Percentiles rank a stretch among this genome's conserved stretches.
Conservation (phyloP, 2,888 invertebrate species). For the Macrosiphum euphorbiae region DNA sequence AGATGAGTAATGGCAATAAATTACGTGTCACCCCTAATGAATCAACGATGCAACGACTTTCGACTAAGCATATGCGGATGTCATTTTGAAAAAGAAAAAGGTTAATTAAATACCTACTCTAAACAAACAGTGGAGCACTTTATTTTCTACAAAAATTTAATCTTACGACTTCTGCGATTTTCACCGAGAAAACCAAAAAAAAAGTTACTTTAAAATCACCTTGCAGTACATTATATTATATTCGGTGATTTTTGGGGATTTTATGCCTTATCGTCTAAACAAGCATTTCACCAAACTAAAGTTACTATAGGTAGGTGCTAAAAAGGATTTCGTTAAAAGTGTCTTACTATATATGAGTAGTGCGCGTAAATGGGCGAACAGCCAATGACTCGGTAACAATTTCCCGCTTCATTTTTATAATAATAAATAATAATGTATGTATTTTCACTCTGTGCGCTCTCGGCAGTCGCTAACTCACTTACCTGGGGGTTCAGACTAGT, state of each 20-base stretch:
- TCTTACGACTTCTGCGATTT: neutral
- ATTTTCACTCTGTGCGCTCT: neutral
- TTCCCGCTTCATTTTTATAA: neutral
- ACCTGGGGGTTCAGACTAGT: neutral
- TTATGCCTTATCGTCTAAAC: neutral
- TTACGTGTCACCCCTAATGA: neutral
- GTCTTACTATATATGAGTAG: neutral
- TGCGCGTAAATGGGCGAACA: neutral
- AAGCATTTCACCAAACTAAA: neutral
- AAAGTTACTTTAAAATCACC: neutral
- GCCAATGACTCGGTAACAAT: neutral
- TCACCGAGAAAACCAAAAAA: neutral
- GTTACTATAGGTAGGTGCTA: neutral
- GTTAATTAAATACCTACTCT: neutral
- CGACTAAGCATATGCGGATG: neutral
- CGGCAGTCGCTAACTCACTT: neutral
- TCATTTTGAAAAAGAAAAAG: neutral
- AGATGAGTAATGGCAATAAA: neutral
- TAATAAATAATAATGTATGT: neutral
- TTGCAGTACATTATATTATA: neutral
- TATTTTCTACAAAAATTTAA: neutral
- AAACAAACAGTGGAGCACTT: neutral
- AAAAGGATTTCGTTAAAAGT: neutral
- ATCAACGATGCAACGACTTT: neutral
- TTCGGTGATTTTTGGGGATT: neutral